phyloP scores from a whole-genome alignment of 1,140 invertebrate genomes.

The Propsilocerus akamusi region DNA sequence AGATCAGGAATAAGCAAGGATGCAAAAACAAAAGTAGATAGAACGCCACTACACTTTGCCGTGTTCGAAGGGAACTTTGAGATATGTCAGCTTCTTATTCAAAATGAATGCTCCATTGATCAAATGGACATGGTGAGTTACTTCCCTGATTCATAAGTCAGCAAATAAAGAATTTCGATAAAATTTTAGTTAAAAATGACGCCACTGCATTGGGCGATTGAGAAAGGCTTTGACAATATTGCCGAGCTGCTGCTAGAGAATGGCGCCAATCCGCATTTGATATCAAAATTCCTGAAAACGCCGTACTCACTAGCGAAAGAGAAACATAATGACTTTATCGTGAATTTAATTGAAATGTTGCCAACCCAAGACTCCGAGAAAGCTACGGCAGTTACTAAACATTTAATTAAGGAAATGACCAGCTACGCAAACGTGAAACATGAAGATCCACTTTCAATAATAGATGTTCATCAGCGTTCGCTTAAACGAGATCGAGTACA shows the following conservation, averaged over 20 bases:
- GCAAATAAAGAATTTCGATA: neutral
- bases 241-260: conserved; percentile 48
- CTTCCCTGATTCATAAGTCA: neutral
- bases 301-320: conserved; percentile 57
- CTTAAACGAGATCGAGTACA: neutral
- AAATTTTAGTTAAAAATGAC: conserved; percentile 66
- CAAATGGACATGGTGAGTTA: conserved; percentile 62
- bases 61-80: conserved; percentile 65
- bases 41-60: conserved; percentile 77
- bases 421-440: conserved; percentile 16
- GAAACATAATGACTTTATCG: conserved; percentile 22
- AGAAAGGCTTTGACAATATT: conserved; percentile 53
- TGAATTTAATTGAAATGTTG: conserved; percentile 41
- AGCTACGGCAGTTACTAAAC: conserved; percentile 15
- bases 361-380: conserved; percentile 26
- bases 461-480: neutral
- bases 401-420: conserved; percentile 18
- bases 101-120: conserved; percentile 56
- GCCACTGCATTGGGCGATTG: conserved; percentile 85
- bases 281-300: conserved; percentile 72
- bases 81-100: conserved; percentile 60
- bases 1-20: conserved; percentile 72
- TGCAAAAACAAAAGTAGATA: conserved; percentile 79
- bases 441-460: conserved; percentile 11
- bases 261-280: conserved; percentile 44